Base-by-base conservation (phyloP, 2,888 invertebrate genomes). In the Laspeyria flexula region DNA sequence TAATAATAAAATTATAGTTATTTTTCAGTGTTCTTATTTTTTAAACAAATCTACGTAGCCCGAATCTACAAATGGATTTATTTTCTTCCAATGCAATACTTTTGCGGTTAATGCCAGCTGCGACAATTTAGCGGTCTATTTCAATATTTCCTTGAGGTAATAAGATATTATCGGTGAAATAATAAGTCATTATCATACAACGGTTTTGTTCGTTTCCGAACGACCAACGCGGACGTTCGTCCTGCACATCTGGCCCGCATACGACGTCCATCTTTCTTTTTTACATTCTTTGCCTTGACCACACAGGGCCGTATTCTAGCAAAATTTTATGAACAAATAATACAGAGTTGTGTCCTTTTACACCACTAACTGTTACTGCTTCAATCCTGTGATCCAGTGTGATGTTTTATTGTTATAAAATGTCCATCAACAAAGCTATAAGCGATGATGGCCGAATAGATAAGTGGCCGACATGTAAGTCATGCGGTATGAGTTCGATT, bases 191-290 rank as follows among this genome's bases (percentile, higher is more conserved):
- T 68, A 60, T 29, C 29, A 55, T 45, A 55, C 45, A 63, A 58
- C 60, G 42, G 44, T 43, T 45, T 42, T 55, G 47, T 42, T 31
- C 27, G 38, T 45, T 59, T 41, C 38, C 33, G 40, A 51, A 10
- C 12, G 11, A 38, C 23, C 56, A 5, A 7, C 12, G 21, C 44
- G 43, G 40, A 33, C 38, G 42, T 39, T 35, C 43, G 42, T 40
- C 29, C 41, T 30, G 25, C 51, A 60, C 69, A 69, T 69, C 68
- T 69, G 70, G 67, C 70, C 71, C 73, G 73, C 61, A 69, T 67
- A 12, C 4, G 6, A 1, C 30, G 25, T 10, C 21, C 13, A 35
- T 10, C 7, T 13, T 42, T 47, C 48, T 54, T 58, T 25, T 50
- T 41, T 42, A 12, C 29, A 23, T n/a, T 30, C 40, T 27, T 39